Evolutionary conservation across 2,797 vertebrate genomes (phyloP), one percentile per base, ranked within the genome.

Genomic region (Thunnus albacares): DNA sequence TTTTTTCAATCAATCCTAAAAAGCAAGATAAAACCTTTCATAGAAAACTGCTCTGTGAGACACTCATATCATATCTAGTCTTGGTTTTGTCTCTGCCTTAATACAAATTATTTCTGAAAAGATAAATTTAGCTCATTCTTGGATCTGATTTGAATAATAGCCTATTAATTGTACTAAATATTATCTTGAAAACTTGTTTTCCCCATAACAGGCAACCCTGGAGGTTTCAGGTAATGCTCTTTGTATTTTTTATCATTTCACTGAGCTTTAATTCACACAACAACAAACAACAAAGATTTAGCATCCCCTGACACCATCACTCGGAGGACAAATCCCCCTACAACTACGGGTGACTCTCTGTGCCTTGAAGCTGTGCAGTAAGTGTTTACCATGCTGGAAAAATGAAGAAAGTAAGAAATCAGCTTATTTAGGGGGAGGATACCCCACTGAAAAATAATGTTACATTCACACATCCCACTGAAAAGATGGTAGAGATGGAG

Each of bases 141-240:
- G 15, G 53, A 10, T 60, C 55, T 58, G 20, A 64, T 58, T 77
- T 57, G 51, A 73, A 82, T 59, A 75, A 75, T 30, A 70, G 53
- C 53, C 63, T 20, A 49, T 74, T 79, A 58, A 61, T 11, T 49
- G 24, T 26, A n/a, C 47, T 75, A 17, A 71, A 38, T 47, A 26
- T 57, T 70, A 66, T 59, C 66, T 47, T 43, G 41, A 51, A 67
- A 56, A 57, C 24, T 6, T 57, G n/a, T 52, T 75, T 59, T 74
- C 51, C 57, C 30, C 22, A 30, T 33, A 71, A 65, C 56, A 30
- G 9, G 13, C 55, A 47, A 24, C 75, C 60, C 53, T 45, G 47
- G 71, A 75, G 71, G 56, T 64, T 75, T 77, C 70, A 74, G 52
- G 75, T 74, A 74, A 59, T 58, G 6, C 45, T 58, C 52, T 80